phyloP scores from a whole-genome alignment of 2,888 invertebrate genomes.

The Ormyrus labotus region DNA sequence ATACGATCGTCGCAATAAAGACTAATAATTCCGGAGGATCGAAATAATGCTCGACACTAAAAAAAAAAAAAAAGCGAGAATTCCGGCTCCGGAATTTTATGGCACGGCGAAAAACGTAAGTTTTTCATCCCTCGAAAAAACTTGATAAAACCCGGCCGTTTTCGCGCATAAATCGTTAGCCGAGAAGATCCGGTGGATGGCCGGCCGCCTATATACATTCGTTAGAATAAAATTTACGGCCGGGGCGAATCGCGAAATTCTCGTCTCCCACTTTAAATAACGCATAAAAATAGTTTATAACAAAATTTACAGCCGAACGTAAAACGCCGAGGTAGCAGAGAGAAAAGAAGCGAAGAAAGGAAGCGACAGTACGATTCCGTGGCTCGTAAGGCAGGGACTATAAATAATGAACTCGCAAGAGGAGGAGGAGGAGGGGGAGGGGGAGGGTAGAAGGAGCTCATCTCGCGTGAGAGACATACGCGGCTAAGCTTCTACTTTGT shows the following conservation, averaged over 20 bases:
- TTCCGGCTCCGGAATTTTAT: too few relatives aligned
- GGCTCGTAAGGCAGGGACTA: conserved; percentile 62
- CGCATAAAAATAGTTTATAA: conserved; percentile 48
- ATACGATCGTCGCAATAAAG: too few relatives aligned
- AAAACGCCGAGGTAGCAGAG: conserved; percentile 22
- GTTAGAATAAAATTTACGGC: background rate
- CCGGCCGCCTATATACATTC: background rate
- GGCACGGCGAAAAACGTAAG: too few relatives aligned
- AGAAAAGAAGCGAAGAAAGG: conserved; percentile 31
- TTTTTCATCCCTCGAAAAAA: too few relatives aligned
- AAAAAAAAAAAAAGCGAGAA: too few relatives aligned
- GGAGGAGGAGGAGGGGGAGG: background rate
- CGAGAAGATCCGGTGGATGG: conserved; percentile 4
- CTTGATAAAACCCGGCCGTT: background rate
- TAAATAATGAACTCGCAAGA: conserved; percentile 67
- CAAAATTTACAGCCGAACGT: conserved; percentile 37
- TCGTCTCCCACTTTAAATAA: conserved; percentile 23
- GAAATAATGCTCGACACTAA: too few relatives aligned
- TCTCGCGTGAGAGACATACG: background rate
- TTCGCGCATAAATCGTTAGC: background rate
- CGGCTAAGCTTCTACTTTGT: conserved; percentile 63
- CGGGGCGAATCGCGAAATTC: conserved; percentile 1
- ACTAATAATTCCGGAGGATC: too few relatives aligned
- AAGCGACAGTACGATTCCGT: conserved; percentile 59
- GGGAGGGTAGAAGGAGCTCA: conserved; percentile 13